These are phyloP conservation scores for Merodon equestris DNA, from an alignment of 2,888 invertebrate genomes.

Conservation along the genomic window DNA sequence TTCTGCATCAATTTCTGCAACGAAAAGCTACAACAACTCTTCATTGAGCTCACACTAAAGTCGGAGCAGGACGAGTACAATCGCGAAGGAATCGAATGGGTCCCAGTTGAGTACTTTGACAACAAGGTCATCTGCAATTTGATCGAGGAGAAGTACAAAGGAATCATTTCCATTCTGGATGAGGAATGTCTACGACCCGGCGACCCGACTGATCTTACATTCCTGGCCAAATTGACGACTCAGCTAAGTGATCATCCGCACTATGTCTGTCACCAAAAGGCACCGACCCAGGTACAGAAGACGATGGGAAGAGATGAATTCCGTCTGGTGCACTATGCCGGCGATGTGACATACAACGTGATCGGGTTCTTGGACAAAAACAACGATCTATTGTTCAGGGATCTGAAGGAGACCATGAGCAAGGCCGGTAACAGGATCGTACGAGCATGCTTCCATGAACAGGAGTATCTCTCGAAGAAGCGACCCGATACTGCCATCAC, in stretches of 20 bases:
- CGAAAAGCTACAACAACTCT: slow-evolving; percentile 95
- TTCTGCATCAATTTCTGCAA: slow-evolving; percentile 98
- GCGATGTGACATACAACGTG: slow-evolving; percentile 94
- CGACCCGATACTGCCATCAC: slow-evolving; percentile 94
- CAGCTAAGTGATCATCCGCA: slow-evolving; percentile 88
- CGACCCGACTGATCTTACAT: slow-evolving; percentile 89
- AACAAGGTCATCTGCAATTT: slow-evolving; percentile 96
- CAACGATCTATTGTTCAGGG: slow-evolving; percentile 93
- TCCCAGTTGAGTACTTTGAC: slow-evolving; percentile 92
- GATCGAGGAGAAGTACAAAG: slow-evolving; percentile 93
- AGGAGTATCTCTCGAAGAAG: slow-evolving; percentile 86
- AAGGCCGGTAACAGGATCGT: slow-evolving; percentile 84
- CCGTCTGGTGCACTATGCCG: slow-evolving; percentile 93
- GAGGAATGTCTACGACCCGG: slow-evolving; percentile 96
- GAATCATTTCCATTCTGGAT: slow-evolving; percentile 91
- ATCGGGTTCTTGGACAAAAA: slow-evolving; percentile 95
- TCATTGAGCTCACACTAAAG: slow-evolving; percentile 93
- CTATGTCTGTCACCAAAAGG: slow-evolving; percentile 90
- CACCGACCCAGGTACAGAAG: slow-evolving; percentile 89
- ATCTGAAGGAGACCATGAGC: slow-evolving; percentile 91
- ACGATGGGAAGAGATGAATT: slow-evolving; percentile 94
- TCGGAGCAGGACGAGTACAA: slow-evolving; percentile 96
- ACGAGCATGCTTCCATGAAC: slow-evolving; percentile 81
- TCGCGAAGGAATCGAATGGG: slow-evolving; percentile 95
- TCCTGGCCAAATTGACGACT: slow-evolving; percentile 89